A percentile compares a stretch with the other conserved stretches of the same genome.
Conservation (phyloP, 2,113 vertebrate genomes). For the Dicentrarchus labrax region DNA sequence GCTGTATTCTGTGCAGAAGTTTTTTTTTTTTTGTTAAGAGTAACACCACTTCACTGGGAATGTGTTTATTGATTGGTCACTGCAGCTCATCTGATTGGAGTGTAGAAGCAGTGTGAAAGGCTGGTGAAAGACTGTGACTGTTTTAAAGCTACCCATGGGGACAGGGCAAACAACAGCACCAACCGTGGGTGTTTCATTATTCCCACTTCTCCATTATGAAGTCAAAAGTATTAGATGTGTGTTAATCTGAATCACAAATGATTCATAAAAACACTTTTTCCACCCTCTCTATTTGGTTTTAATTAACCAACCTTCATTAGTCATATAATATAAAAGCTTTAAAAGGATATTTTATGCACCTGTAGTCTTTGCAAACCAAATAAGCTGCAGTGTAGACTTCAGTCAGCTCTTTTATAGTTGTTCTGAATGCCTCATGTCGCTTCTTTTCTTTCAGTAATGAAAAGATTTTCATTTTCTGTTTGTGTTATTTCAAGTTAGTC, state of each 20-base stretch:
- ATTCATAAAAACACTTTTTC: constrained; percentile 21
- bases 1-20: not conserved
- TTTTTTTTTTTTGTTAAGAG: constrained; percentile 1
- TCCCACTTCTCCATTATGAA: constrained; percentile 4
- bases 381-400: not conserved
- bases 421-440: constrained; percentile 7
- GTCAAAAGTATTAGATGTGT: constrained; percentile 7
- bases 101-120: constrained; percentile 17
- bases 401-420: not conserved
- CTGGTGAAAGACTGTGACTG: constrained; percentile 39
- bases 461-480: constrained; percentile 28
- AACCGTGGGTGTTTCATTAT: constrained; percentile 2
- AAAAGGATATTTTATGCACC: constrained; percentile 10
- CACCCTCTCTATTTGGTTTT: not conserved
- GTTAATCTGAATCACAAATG: constrained; percentile 28
- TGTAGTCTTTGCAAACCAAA: constrained; percentile 26
- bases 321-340: not conserved
- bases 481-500: constrained; percentile 43
- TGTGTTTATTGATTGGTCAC: constrained; percentile 48
- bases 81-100: constrained; percentile 25
- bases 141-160: not conserved
- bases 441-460: constrained; percentile 24
- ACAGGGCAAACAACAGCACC: constrained; percentile 15
- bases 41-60: constrained; percentile 41
- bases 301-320: constrained; percentile 26